Evolutionary conservation across 2,797 vertebrate genomes (phyloP), one percentile per base, ranked within the genome.

Genomic region (Acipenser ruthenus): DNA sequence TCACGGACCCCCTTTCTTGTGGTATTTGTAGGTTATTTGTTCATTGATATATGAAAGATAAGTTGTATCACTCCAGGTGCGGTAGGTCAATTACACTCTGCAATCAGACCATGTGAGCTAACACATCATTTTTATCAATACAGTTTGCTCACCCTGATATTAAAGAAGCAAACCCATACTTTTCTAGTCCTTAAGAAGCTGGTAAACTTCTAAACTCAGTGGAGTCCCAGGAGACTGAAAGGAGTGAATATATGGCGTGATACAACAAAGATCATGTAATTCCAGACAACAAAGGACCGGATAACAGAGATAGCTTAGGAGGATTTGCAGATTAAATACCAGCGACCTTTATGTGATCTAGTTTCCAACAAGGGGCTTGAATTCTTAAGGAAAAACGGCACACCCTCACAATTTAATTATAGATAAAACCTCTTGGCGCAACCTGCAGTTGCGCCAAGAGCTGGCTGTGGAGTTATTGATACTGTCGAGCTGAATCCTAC

Each of bases 231-330:
- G 60, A 62, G 60, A 62, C 10, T 8, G 18, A 60, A 60, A 60
- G 11, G 8, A 60, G 13, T 60, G 59, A 60, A 60, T n/a, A n/a
- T 62, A 18, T 7, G 37, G 18, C 12, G 9, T 23, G 60, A 62
- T 62, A 48, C 60, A 62, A 62, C 60, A 23, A 47, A 62, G 8
- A 37, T 62, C 60, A 62, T 9, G 18, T 62, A 6, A 62, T 62
- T 8, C 23, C 60, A 13, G 7, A 62, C 13, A 48, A 23, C 6
- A 37, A 62, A 23, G 60, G 60, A 9, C 6, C n/a, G 7, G 60
- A 62, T 62, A 62, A 58, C 10, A 62, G 60, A 3, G 60, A 62
- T 62, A 47, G 23, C n/a, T 62, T 62, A 62, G 60, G n/a, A 9
- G 60, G 23, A 37, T 62, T 62, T 62, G 6, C 60, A 18, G 60